phyloP scores from a whole-genome alignment of 2,888 invertebrate genomes.

The Seira ritae region DNA sequence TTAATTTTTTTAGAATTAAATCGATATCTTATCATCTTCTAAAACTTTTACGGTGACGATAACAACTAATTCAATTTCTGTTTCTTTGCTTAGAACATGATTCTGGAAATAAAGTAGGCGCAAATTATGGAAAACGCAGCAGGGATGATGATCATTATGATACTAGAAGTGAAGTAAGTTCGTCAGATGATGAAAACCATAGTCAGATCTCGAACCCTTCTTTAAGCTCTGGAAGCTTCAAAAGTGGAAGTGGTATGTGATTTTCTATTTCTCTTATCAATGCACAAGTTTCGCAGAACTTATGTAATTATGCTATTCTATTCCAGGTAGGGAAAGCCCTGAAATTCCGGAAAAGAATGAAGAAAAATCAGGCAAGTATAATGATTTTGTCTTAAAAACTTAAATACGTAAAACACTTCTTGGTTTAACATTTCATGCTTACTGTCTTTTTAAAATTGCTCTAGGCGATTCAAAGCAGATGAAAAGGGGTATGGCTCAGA shows the following conservation, averaged over 20 bases:
- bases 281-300: too few species aligned
- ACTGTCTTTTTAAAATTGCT: background rate
- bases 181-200: conserved; percentile 82
- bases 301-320: background rate
- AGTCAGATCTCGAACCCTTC: conserved; percentile 74
- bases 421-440: background rate
- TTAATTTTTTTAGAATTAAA: too few species aligned
- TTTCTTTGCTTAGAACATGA: conserved; percentile 40
- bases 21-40: too few species aligned
- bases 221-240: conserved; percentile 70
- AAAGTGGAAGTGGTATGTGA: conserved; percentile 69
- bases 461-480: conserved; percentile 49
- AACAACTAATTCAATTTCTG: too few species aligned
- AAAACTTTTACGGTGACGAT: too few species aligned
- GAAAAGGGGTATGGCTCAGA: conserved; percentile 34
- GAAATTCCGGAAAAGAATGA: conserved; percentile 55
- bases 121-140: conserved; percentile 28
- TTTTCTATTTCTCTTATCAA: background rate
- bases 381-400: background rate
- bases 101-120: conserved; percentile 38
- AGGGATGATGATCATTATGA: conserved; percentile 79
- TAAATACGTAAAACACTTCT: conserved; percentile 10
- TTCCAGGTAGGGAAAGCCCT: conserved; percentile 43
- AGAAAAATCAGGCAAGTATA: conserved; percentile 41
- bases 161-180: conserved; percentile 92